phyloP scores from a whole-genome alignment of 1,140 invertebrate species.

The Tetragnatha versicolor region DNA sequence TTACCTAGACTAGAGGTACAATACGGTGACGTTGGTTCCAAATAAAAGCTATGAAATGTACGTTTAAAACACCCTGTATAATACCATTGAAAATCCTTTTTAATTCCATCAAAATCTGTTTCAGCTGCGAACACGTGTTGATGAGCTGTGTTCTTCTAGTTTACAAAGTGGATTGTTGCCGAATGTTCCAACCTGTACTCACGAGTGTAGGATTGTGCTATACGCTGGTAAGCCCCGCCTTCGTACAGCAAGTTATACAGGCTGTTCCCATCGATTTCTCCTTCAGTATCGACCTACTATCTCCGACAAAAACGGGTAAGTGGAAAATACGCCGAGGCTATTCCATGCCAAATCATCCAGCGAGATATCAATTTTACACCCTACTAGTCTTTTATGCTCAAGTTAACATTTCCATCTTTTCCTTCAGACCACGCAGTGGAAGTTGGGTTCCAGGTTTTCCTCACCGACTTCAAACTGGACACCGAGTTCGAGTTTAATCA shows the following conservation, averaged over 20 bases:
- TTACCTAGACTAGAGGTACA: no score
- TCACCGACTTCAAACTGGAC: not conserved
- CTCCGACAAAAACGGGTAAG: not conserved
- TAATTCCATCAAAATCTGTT: no score
- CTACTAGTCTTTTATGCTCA: no score
- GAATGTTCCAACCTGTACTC: not conserved
- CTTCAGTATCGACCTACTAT: not conserved
- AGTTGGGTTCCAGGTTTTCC: not conserved
- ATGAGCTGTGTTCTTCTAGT: not conserved
- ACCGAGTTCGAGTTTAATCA: not conserved
- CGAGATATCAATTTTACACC: no score
- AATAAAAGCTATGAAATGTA: no score
- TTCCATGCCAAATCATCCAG: not conserved
- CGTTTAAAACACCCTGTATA: no score
- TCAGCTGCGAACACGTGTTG: constrained; percentile 9
- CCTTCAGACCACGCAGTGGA: not conserved
- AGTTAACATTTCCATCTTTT: not conserved
- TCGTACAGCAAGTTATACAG: not conserved
- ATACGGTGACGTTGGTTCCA: no score
- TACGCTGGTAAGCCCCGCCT: not conserved
- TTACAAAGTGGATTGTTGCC: not conserved
- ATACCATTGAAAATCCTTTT: no score
- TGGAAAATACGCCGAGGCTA: not conserved
- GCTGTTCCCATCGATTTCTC: not conserved
- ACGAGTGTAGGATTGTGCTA: not conserved